A percentile compares a stretch with the other conserved stretches of the same genome.
Conservation (phyloP, 92 coral and sea anemone species). For the Zoanthus sansibaricus region DNA sequence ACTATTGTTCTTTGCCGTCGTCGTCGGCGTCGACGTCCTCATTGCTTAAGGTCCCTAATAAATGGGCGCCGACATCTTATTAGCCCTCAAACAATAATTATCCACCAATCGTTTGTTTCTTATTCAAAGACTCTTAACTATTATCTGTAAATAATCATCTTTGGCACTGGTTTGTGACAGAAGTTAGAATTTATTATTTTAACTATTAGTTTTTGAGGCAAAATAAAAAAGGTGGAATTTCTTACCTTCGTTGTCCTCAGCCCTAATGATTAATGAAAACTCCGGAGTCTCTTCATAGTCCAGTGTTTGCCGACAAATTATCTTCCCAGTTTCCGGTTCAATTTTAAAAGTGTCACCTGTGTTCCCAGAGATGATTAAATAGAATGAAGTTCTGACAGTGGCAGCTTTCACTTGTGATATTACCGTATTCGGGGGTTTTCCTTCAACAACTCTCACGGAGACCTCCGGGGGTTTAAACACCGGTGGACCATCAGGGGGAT, state of each 20-base stretch:
- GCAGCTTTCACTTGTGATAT: conserved; percentile 69
- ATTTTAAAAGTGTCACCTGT: conserved; percentile 65
- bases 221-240: not conserved
- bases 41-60: too few species aligned
- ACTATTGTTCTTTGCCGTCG: too few species aligned
- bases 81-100: too few species aligned
- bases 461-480: conserved; percentile 68
- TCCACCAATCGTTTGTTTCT: too few species aligned
- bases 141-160: too few species aligned
- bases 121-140: too few species aligned
- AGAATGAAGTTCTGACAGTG: conserved; percentile 63
- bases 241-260: conserved; percentile 65
- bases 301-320: conserved; percentile 59
- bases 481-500: conserved; percentile 68
- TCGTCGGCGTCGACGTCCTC: too few species aligned
- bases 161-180: too few species aligned
- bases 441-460: conserved; percentile 65
- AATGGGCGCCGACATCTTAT: too few species aligned
- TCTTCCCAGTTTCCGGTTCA: conserved; percentile 75
- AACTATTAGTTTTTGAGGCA: too few species aligned
- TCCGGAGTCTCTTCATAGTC: conserved; percentile 67
- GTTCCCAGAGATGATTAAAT: conserved; percentile 71
- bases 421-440: conserved; percentile 64
- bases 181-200: too few species aligned
- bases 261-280: conserved; percentile 60